phyloP scores from a whole-genome alignment of 2,797 vertebrate species.

The Enteromius afrohamiltoni region DNA sequence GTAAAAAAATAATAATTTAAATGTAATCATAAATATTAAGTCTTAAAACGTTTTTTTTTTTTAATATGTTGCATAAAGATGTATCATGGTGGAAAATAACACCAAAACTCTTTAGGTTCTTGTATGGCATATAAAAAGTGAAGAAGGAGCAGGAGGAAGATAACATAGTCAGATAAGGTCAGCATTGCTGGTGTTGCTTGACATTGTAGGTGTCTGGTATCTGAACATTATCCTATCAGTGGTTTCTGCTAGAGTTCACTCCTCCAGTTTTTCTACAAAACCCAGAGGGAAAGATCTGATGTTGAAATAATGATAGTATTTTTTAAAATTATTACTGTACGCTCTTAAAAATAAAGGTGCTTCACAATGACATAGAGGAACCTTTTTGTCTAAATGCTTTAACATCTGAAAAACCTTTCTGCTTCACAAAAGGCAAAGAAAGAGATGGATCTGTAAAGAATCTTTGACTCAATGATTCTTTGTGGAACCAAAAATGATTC shows the following conservation, averaged over 20 bases:
- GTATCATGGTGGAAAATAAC: not conserved
- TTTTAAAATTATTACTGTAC: not conserved
- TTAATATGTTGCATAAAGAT: not conserved
- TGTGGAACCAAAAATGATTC: no score
- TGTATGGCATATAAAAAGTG: not conserved
- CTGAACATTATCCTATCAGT: not conserved
- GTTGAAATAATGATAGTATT: not conserved
- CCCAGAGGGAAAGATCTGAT: not conserved
- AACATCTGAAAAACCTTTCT: no score
- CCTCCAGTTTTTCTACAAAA: not conserved
- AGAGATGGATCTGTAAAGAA: no score
- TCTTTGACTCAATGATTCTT: no score
- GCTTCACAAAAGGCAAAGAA: no score
- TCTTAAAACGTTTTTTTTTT: not conserved
- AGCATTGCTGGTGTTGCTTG: conserved; percentile 6
- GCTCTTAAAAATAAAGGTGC: no score
- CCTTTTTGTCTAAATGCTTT: no score
- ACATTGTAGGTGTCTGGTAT: not conserved
- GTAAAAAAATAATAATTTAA: not conserved
- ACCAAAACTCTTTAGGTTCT: not conserved
- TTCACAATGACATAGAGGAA: no score
- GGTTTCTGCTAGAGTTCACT: not conserved
- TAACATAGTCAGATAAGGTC: not conserved
- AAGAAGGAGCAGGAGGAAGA: conserved; percentile 8
- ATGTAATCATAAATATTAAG: not conserved